These are phyloP conservation scores for Sebastes miniatus DNA, from an alignment of 2,797 vertebrate species.

Conservation along the genomic window DNA sequence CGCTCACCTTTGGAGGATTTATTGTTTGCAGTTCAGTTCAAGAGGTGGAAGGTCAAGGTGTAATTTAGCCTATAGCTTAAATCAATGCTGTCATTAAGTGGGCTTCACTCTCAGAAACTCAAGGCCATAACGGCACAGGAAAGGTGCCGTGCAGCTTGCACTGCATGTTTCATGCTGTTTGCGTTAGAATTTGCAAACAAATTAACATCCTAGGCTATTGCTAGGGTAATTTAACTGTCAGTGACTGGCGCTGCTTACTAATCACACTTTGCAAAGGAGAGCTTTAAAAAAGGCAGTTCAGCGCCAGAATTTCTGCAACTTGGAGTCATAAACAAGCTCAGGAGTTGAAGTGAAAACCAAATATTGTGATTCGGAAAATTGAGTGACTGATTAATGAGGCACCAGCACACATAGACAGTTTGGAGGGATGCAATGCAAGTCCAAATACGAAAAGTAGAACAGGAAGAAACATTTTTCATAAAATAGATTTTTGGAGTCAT, in stretches of 20 bases:
- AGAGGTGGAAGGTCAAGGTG: not conserved
- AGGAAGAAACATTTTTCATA: not conserved
- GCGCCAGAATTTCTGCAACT: not conserved
- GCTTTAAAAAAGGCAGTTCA: not conserved
- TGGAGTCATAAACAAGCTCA: not conserved
- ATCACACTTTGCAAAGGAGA: not conserved
- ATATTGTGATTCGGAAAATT: not conserved
- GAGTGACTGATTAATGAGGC: not conserved
- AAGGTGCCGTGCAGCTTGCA: not conserved
- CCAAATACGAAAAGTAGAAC: not conserved
- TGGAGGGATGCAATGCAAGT: not conserved
- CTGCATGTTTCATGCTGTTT: not conserved
- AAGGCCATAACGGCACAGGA: not conserved
- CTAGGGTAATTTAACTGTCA: conserved; percentile 8
- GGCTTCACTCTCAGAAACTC: not conserved
- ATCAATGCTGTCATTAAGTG: not conserved
- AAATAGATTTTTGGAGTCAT: not conserved
- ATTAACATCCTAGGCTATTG: conserved; percentile 4
- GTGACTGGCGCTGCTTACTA: not conserved
- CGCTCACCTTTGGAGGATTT: not conserved
- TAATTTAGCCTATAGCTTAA: not conserved
- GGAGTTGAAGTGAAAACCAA: not conserved
- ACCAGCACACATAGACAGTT: not conserved
- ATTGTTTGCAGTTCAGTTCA: not conserved
- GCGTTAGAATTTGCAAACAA: not conserved